Evolutionary conservation across 2,113 vertebrate species (phyloP), one percentile per base, ranked within the genome.

Genomic region (Notiomystis cincta): DNA sequence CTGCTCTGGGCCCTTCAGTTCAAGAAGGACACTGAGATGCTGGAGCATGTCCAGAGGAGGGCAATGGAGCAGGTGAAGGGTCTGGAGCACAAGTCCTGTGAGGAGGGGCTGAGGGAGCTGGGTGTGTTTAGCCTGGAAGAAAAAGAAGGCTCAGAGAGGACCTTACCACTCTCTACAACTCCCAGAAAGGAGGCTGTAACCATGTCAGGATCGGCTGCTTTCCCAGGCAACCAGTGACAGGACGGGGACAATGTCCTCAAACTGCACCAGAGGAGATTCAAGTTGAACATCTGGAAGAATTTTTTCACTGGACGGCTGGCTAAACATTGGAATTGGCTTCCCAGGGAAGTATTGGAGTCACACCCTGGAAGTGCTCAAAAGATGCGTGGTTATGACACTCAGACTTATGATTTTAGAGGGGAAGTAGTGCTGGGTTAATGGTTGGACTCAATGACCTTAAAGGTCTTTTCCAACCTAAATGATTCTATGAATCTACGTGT

Each of bases 161-260:
- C 18, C 37, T 51, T 4, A 19, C 30, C 11, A 6, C 13, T 28
- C 44, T 37, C 11, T 1, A 15, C 9, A 22, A 6, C 21, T 1
- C 0, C 37, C 27, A 37, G 44, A 31, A 8, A 44, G 37, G 27
- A 37, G 31, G 2, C 1, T 31, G 33, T 0, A 37, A 27, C 35
- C 35, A 35, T 21, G 25, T 8, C 9, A 37, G 48, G 7, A 7
- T 31, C 0, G 0, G 11, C 6, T 30, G 40, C 42, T 20, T 42
- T 11, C 37, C 8, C 28, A 28, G 45, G 7, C 11, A 42, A 1
- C 3, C 19, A 17, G 48, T 2, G 23, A 19, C 38, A 38, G 33
- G 19, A 54, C 11, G 16, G 20, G 33, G 7, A 4, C 13, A n/a
- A 5, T 33, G 18, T 37, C n/a, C 19, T 53, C 38, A 38, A n/a